Base-by-base conservation (phyloP, 2,888 invertebrate species). In the Limenitis camilla region DNA sequence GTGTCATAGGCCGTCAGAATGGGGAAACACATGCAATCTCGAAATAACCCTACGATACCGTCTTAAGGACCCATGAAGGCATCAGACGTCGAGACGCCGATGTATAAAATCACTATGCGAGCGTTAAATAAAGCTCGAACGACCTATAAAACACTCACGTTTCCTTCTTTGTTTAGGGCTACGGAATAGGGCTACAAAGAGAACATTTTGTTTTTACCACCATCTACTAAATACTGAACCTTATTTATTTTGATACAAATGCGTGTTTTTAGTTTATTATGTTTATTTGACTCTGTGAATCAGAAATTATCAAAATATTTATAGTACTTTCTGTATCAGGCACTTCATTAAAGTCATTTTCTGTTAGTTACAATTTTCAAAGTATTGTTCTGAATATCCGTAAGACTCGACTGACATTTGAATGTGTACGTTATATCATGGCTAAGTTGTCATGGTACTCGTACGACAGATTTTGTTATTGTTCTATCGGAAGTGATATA, bases 91-190 rank as follows among this genome's bases (percentile, higher is more conserved):
- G 66, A 66, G 76, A 74, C 76, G 76, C 70, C 77, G 70, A 72
- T 68, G 73, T 76, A 81, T 80, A 83, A 81, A 84, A 83, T 83
- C 81, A 75, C 77, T 80, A 81, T 76, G 74, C 69, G 73, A 68
- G 71, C 78, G 80, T 84, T 78, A 80, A 83, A 80, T 81, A 82
- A 82, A 81, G 74, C 78, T 74, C 73, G 68, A 75, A 80, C 71
- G 77, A 68, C 61, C 70, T 66, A 74, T 80, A 81, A 80, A 81
- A 76, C 77, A 77, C 71, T 71, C 74, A 60, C 61, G 66, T 61
- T 62, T 63, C 67, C 68, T 67, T 76, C 79, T 79, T 77, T 76
- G 81, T 81, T 80, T 80, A 76, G 74, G 74, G 68, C 71, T 71
- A 71, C 72, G 69, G 68, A 67, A 66, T 62, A 67, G 61, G 63